Conservation (phyloP, 2,113 vertebrate genomes). For the Leptobrachium ailaonicum region DNA sequence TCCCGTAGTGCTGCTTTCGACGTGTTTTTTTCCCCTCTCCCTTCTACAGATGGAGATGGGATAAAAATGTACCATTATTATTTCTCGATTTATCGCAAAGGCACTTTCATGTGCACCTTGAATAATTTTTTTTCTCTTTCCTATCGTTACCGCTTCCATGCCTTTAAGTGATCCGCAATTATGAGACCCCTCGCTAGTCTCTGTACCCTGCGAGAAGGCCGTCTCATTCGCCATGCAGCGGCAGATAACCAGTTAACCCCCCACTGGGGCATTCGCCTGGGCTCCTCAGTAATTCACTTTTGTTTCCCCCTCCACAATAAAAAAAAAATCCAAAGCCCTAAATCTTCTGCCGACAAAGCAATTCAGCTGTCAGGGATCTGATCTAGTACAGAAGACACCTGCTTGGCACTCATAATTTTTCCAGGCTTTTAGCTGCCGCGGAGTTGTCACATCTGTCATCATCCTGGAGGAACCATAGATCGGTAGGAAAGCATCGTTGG, state of each 20-base stretch:
- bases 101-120: too few species aligned
- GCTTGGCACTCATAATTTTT: constrained; percentile 31
- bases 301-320: constrained; percentile 56
- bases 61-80: too few species aligned
- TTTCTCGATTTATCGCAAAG: too few species aligned
- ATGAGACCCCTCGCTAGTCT: too few species aligned
- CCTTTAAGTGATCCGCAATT: too few species aligned
- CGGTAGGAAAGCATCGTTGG: neutral
- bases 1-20: too few species aligned
- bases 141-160: too few species aligned
- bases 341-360: constrained; percentile 71
- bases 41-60: too few species aligned
- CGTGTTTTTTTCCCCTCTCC: too few species aligned
- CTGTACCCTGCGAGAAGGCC: neutral
- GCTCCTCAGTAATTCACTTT: constrained; percentile 62
- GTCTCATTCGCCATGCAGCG: neutral
- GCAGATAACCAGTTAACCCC: constrained; percentile 27
- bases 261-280: neutral
- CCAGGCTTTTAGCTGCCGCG: constrained; percentile 9
- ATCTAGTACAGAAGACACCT: constrained; percentile 48
- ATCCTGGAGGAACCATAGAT: constrained; percentile 5
- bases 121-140: too few species aligned
- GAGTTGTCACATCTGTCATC: constrained; percentile 28
- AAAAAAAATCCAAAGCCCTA: constrained; percentile 55
- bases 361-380: constrained; percentile 73